Evolutionary conservation across 2,113 vertebrate genomes (phyloP), one percentile per base, ranked within the genome.

Genomic region (Xiphophorus hellerii): DNA sequence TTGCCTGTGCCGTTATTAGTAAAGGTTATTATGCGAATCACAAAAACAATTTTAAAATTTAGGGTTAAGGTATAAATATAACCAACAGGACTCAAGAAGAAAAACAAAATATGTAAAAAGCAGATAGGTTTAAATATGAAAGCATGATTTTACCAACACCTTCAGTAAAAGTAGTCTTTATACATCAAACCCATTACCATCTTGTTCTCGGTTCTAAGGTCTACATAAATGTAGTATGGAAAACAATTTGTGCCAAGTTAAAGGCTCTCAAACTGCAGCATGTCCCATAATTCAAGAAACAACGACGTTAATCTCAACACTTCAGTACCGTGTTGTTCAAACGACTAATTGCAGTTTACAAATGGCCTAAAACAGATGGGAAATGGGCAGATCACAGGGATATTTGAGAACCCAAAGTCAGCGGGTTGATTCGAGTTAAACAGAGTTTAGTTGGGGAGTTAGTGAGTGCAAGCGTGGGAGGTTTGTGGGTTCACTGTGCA

Each of bases 391-490:
- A 89, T 88, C 86, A 83, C 71, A 90, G 22, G 84, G 75, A 86
- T 87, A 82, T 84, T 82, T 88, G 71, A 84, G 81, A 88, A 84
- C 68, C 73, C 74, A 20, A 84, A 86, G 88, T 91, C 85, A 87
- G 71, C 70, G 83, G 86, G 86, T 90, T 87, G 89, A 68, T 90
- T 85, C 68, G 80, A 84, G 86, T 88, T 85, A 73, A 88, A 77
- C 75, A 79, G 74, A 87, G 82, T 84, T 81, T 84, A 82, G 84
- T 77, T 61, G 65, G 35, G 77, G 79, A 89, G 85, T 85, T 83
- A 79, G 89, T 33, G 81, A 90, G 85, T 86, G 82, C 83, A 89
- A 70, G 86, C 82, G 87, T 91, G 87, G 90, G 89, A 91, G 90
- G 91, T 90, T 78, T 90, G 90, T 82, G 90, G 90, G 83, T 92